A percentile compares a stretch with the other conserved stretches of the same genome.
Conservation (phyloP, 2,797 vertebrate species). For the Anomalospiza imberbis region DNA sequence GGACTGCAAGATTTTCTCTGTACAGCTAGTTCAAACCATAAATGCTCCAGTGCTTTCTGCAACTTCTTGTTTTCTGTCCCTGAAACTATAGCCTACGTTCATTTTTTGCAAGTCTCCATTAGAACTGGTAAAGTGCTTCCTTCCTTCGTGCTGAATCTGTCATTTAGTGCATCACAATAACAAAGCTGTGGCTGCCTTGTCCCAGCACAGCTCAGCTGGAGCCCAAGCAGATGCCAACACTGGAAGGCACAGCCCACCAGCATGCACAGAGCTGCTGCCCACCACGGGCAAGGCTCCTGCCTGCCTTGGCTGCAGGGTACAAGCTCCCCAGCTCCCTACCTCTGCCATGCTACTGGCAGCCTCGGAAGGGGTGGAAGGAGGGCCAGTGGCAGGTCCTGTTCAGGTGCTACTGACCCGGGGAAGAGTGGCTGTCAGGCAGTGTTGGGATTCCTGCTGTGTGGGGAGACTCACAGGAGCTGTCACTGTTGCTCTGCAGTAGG, state of each 20-base stretch:
- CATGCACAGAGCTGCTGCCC: neutral
- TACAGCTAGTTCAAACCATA: neutral
- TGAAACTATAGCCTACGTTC: neutral
- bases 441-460: neutral
- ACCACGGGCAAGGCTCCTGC: neutral
- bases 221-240: neutral
- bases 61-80: neutral
- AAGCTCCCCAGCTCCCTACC: neutral
- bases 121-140: neutral
- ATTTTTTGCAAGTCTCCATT: neutral
- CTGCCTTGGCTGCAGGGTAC: neutral
- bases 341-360: rapidly evolving
- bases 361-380: neutral
- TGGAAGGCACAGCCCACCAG: neutral
- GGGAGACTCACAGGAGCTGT: neutral
- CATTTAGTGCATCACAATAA: neutral
- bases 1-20: neutral
- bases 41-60: neutral
- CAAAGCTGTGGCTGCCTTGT: neutral
- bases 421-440: neutral
- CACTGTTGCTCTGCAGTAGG: neutral
- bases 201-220: neutral
- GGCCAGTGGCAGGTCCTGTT: neutral
- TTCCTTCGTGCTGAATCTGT: neutral
- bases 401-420: neutral